Evolutionary conservation across 2,888 invertebrate genomes (phyloP).

Genomic region (Frankliniella fusca): DNA sequence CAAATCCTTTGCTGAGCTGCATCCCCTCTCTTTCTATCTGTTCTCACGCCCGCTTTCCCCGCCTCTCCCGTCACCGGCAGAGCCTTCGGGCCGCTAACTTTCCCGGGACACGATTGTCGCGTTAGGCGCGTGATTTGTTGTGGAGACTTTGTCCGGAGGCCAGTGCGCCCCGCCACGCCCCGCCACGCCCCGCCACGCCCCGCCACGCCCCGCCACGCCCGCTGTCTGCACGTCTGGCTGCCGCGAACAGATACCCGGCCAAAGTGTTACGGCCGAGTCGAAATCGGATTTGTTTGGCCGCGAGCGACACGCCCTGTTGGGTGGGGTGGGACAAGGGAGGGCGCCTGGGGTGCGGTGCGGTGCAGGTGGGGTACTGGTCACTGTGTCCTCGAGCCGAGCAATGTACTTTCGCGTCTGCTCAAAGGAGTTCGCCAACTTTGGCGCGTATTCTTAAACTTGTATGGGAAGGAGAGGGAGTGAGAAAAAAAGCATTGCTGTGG

Average conservation of each 20-base stretch:
- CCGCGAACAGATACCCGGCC: background rate
- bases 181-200: no score
- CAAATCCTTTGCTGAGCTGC: no score
- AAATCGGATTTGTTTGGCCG: no score
- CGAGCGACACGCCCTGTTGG: background rate
- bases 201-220: no score
- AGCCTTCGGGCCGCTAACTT: background rate
- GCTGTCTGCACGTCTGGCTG: no score
- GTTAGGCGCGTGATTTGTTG: constrained; percentile 19
- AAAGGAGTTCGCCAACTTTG: no score
- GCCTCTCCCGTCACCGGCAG: background rate
- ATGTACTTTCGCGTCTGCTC: no score
- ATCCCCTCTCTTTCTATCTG: background rate
- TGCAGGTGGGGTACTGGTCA: no score
- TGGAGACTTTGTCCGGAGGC: background rate
- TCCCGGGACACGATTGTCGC: constrained; percentile 10
- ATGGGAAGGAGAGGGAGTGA: no score
- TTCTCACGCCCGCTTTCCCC: background rate
- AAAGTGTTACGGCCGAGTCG: background rate
- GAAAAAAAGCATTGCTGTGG: no score
- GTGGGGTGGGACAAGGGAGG: background rate
- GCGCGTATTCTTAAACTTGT: background rate
- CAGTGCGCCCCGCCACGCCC: no score
- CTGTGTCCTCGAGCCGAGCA: no score
- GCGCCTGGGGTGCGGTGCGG: background rate